Conservation (phyloP, 2,113 vertebrate species). For the Lipotes vexillifer region DNA sequence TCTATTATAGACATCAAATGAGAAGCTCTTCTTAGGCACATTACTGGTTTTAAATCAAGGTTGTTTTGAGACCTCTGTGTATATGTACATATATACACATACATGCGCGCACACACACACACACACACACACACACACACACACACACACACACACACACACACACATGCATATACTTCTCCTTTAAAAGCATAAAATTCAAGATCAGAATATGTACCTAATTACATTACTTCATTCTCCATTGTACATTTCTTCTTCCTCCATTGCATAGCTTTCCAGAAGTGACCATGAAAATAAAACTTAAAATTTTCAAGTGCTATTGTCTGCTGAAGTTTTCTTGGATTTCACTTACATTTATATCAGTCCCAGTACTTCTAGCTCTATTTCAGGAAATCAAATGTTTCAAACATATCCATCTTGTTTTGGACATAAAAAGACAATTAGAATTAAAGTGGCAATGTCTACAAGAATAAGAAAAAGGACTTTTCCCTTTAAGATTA, state of each 20-base stretch:
- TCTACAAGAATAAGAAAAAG: slow-evolving; percentile 20
- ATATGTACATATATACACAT: not conserved
- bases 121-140: not conserved
- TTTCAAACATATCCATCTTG: not conserved
- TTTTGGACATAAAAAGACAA: not conserved
- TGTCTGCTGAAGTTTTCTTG: not conserved
- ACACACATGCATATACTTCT: not conserved
- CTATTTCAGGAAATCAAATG: slow-evolving; percentile 12
- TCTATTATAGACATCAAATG: slow-evolving; percentile 26
- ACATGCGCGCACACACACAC: not conserved
- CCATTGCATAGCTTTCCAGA: not conserved
- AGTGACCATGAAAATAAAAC: not conserved
- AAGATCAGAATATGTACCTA: not conserved
- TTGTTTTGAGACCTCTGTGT: not conserved
- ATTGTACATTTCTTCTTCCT: not conserved
- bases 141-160: not conserved
- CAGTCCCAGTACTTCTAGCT: not conserved
- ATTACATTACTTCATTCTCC: not conserved
- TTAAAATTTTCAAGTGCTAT: not conserved
- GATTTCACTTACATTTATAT: not conserved
- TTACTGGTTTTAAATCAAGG: not conserved
- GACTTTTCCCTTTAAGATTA: slow-evolving; percentile 16
- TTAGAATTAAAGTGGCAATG: slow-evolving; percentile 5
- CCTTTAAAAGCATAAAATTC: not conserved
- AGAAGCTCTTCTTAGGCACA: not conserved